These are phyloP conservation scores for Chiroxiphia lanceolata DNA, from an alignment of 2,797 vertebrate species.

Conservation along the genomic window DNA sequence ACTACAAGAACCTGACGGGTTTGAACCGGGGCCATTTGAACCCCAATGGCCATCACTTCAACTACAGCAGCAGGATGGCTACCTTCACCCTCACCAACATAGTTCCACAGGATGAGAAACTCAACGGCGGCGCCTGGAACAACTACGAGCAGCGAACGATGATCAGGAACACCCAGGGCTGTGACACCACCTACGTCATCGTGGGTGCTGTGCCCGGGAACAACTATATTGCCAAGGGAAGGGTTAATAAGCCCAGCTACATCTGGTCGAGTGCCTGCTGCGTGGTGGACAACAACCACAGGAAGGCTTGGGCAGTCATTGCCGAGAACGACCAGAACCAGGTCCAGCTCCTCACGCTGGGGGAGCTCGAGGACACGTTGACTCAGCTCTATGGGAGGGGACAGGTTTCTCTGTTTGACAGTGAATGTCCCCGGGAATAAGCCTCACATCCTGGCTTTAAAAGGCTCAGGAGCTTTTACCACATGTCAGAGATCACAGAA, in stretches of 20 bases:
- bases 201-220: constrained; percentile 65
- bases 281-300: neutral
- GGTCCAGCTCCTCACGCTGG: neutral
- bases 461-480: neutral
- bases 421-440: neutral
- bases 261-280: constrained; percentile 64
- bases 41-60: constrained; percentile 16
- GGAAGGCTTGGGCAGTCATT: constrained; percentile 44
- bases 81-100: constrained; percentile 73
- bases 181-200: neutral
- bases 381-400: neutral
- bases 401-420: constrained; percentile 41
- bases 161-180: neutral
- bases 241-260: constrained; percentile 63
- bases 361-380: constrained; percentile 2
- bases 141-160: constrained; percentile 49
- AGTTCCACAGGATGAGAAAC: constrained; percentile 48
- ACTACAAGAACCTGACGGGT: constrained; percentile 54
- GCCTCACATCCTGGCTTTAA: neutral
- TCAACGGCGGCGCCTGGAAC: constrained; percentile 48
- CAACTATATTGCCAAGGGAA: constrained; percentile 32
- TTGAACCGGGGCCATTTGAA: constrained; percentile 61
- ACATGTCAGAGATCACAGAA: neutral
- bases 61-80: neutral
- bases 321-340: constrained; percentile 23